phyloP scores from a whole-genome alignment of 2,113 vertebrate genomes.

The Opisthocomus hoazin region DNA sequence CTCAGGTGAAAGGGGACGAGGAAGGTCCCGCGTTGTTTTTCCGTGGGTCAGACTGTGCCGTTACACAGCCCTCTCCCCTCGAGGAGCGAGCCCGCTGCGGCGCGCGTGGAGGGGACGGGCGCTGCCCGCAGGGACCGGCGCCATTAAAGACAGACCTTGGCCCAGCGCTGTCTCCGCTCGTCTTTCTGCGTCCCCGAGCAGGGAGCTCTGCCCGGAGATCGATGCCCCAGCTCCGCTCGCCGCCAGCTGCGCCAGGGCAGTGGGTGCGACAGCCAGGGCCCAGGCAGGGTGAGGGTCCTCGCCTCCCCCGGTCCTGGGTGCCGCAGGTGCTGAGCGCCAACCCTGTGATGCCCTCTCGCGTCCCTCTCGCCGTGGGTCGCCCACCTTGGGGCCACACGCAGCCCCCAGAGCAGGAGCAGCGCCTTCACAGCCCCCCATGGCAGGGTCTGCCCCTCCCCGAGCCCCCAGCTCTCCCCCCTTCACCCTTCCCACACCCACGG shows the following conservation, averaged over 20 bases:
- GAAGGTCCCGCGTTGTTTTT: fast-evolving
- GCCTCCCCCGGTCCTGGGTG: not conserved
- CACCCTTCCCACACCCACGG: no score
- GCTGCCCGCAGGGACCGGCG: fast-evolving
- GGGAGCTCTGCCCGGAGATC: fast-evolving
- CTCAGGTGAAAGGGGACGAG: fast-evolving
- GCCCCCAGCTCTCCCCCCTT: not conserved
- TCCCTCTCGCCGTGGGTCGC: no score
- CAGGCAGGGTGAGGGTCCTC: fast-evolving
- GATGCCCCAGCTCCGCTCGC: fast-evolving
- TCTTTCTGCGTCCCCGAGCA: fast-evolving
- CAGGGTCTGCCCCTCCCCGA: fast-evolving
- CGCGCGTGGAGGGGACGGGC: not conserved
- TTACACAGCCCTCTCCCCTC: no score
- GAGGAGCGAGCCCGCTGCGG: not conserved
- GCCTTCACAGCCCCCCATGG: fast-evolving
- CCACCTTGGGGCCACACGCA: no score
- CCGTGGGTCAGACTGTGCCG: not conserved
- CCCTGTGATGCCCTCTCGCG: fast-evolving
- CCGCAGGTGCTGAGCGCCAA: not conserved
- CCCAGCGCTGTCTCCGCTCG: fast-evolving
- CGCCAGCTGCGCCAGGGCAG: no score
- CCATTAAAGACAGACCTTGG: not conserved
- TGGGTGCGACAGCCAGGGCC: fast-evolving
- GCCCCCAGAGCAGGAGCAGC: fast-evolving